phyloP scores from a whole-genome alignment of 2,797 vertebrate genomes.

The Malurus leucopterus region DNA sequence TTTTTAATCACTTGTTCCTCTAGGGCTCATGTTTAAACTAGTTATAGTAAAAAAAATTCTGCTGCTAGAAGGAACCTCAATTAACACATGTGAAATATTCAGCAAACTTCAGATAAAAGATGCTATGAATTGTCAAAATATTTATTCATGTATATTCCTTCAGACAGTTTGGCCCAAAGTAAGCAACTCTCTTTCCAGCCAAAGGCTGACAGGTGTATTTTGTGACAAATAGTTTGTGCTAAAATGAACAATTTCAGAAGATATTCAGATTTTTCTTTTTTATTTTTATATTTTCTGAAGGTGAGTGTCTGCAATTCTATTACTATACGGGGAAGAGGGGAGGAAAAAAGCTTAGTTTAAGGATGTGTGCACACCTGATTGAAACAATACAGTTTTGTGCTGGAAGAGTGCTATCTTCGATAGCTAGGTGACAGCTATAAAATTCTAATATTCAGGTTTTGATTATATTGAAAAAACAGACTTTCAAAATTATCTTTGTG shows the following conservation, averaged over 20 bases:
- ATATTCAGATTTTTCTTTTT: not conserved
- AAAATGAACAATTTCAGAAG: constrained; percentile 1
- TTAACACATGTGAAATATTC: not conserved
- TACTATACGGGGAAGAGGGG: not conserved
- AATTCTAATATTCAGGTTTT: not conserved
- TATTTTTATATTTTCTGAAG: not conserved
- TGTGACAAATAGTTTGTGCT: not conserved
- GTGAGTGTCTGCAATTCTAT: not conserved
- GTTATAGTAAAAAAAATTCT: not conserved
- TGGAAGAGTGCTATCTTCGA: not conserved
- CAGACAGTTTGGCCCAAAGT: not conserved
- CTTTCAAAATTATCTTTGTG: not conserved
- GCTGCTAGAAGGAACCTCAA: not conserved
- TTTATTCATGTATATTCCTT: not conserved
- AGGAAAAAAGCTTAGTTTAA: not conserved
- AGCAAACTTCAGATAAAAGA: not conserved
- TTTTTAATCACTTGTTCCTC: not conserved
- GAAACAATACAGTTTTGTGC: not conserved
- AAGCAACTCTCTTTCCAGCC: not conserved
- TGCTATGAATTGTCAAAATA: not conserved
- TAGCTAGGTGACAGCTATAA: not conserved
- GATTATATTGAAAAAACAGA: not conserved
- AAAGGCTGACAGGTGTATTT: not conserved
- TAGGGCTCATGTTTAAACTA: not conserved
- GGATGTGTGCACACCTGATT: not conserved